These are phyloP conservation scores for Schizotus pectinicornis DNA, from an alignment of 2,888 invertebrate species.

Conservation along the genomic window DNA sequence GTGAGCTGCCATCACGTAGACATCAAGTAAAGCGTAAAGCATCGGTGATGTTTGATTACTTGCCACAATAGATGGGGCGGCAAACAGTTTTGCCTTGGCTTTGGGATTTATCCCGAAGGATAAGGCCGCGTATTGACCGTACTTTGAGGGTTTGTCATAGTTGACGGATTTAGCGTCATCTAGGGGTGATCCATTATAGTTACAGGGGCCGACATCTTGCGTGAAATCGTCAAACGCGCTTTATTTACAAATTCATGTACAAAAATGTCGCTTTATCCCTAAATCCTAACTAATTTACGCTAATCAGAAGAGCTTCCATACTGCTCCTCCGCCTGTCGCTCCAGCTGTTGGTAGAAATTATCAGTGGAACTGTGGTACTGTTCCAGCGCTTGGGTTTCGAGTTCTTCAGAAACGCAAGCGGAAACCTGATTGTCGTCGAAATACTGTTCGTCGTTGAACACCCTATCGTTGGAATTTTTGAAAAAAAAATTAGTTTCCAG, in stretches of 20 bases:
- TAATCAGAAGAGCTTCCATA: conserved; percentile 54
- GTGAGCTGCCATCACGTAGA: neutral
- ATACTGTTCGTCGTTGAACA: conserved; percentile 4
- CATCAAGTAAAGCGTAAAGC: no score
- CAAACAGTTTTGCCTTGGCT: no score
- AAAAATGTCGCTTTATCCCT: no score
- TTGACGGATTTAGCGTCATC: no score
- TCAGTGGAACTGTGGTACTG: conserved; percentile 64
- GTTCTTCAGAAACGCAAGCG: conserved; percentile 58
- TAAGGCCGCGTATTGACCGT: no score
- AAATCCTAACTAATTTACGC: no score
- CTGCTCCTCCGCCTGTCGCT: conserved; percentile 71
- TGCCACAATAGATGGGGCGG: no score
- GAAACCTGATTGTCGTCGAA: conserved; percentile 42
- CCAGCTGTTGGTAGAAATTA: conserved; percentile 67
- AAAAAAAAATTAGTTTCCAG: neutral
- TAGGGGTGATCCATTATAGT: neutral
- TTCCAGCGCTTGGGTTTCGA: conserved; percentile 67
- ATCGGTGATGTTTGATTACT: no score
- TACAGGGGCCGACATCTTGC: neutral
- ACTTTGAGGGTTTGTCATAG: no score
- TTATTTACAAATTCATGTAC: no score
- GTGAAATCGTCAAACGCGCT: neutral
- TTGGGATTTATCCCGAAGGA: no score
- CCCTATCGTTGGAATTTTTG: no score